Evolutionary conservation across 2,797 vertebrate species (phyloP).

Genomic region (Phoebastria nigripes): DNA sequence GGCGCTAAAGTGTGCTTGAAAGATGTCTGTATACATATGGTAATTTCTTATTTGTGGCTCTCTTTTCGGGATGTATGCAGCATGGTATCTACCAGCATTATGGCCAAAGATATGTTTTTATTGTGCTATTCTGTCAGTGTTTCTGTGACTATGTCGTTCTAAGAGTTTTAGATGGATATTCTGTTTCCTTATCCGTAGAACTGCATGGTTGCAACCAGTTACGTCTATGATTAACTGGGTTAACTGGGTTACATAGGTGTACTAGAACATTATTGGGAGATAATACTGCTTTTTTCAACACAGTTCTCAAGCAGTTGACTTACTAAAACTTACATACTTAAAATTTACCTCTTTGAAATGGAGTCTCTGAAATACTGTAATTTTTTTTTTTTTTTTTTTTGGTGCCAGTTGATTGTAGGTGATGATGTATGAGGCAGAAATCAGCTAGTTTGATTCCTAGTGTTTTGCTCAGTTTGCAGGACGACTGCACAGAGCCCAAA

Average conservation of each 20-base stretch:
- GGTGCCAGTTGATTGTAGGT: background rate
- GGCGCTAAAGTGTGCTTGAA: slow-evolving; percentile 49
- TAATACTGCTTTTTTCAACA: background rate
- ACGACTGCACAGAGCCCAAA: background rate
- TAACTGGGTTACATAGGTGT: background rate
- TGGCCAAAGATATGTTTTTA: background rate
- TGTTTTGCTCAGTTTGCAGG: background rate
- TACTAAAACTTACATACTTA: background rate
- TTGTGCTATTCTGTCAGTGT: background rate
- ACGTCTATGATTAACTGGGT: background rate
- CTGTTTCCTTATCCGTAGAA: background rate
- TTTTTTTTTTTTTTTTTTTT: background rate
- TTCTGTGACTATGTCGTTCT: background rate
- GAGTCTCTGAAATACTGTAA: background rate
- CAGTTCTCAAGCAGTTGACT: background rate
- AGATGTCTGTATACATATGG: slow-evolving; percentile 59
- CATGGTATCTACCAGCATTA: background rate
- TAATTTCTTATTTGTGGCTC: slow-evolving; percentile 46
- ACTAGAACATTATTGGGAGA: background rate
- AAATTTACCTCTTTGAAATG: background rate
- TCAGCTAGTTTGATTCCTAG: background rate
- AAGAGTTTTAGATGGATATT: background rate
- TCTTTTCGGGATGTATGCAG: slow-evolving; percentile 19
- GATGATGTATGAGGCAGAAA: background rate
- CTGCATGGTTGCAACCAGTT: background rate